Base-by-base conservation (phyloP, 2,888 invertebrate genomes). In the Drosophila siamana region DNA sequence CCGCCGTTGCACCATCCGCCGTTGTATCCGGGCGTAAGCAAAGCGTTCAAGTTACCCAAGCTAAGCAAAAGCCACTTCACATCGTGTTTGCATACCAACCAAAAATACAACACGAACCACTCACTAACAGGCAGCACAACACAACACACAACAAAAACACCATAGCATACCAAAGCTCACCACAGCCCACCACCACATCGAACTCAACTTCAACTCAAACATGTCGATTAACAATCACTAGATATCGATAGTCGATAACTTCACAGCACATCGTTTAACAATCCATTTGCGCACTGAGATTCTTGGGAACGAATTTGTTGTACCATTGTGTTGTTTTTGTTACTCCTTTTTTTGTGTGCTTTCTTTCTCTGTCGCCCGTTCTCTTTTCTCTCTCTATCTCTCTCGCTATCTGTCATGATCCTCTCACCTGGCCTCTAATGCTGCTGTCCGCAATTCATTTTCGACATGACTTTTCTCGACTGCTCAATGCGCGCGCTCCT, bases 11-110 rank as follows among this genome's bases (percentile, higher is more conserved):
- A 86, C 78, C 91, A 90, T 78, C 89, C 91, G 77, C 89, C 91
- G 80, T 81, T 91, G 81, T 91, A 91, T 87, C 89, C 91, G 82
- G 91, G 88, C 85, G 91, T 91, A 92, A 92, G 90, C 88, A 76
- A 76, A 82, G 46, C 62, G 69, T 78, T 82, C 73, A 78, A 72
- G 69, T 78, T 74, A 74, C 57, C 74, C 62, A 74, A 63, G 71
- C 76, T 66, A 70, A 75, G 65, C 55, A 59, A 40, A 55, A 46
- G 47, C 50, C 59, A 52, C 51, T 44, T 50, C 43, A 56, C 63
- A 69, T 59, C 48, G 50, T 38, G 28, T 28, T 28, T 72, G 64
- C 41, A 61, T 52, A 65, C 22, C 48, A 65, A 8, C 16, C 7
- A 28, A n/a, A 28, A 30, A 30, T 9, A 4, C 33, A 33, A 11